Conservation (phyloP, 2,888 invertebrate species). For the Bombylius discolor region DNA sequence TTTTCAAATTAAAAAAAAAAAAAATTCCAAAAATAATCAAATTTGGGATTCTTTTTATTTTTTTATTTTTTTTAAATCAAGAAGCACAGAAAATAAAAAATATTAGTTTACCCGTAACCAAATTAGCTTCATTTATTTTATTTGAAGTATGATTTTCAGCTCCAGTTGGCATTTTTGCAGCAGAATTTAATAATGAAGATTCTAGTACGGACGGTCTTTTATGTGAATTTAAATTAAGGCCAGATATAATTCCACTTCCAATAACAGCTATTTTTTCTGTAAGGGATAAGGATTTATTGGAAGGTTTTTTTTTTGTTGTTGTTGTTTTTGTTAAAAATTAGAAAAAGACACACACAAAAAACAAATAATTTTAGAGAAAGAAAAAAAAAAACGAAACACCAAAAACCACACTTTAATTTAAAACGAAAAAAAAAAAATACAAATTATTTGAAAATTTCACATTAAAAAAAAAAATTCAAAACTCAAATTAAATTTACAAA, state of each 20-base stretch:
- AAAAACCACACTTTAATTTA: no score
- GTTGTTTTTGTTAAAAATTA: not conserved
- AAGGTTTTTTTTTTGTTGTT: not conserved
- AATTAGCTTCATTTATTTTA: not conserved
- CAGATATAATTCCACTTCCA: constrained; percentile 13
- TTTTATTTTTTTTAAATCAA: no score
- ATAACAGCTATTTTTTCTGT: constrained; percentile 17
- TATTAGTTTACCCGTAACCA: not conserved
- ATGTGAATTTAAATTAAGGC: constrained; percentile 9
- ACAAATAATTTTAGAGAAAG: not conserved
- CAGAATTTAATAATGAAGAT: not conserved
- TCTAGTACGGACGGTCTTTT: constrained; percentile 2
- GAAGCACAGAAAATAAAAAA: no score
- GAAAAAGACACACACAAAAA: not conserved
- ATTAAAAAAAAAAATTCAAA: no score
- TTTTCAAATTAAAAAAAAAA: not conserved
- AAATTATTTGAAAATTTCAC: not conserved
- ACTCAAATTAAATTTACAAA: no score
- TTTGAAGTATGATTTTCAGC: not conserved
- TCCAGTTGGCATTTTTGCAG: not conserved
- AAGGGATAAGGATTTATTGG: constrained; percentile 9
- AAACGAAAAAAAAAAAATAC: not conserved
- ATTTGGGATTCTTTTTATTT: no score
- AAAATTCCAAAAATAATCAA: no score
- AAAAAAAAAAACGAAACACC: not conserved